phyloP scores from a whole-genome alignment of 2,113 vertebrate genomes.

The Equus quagga region DNA sequence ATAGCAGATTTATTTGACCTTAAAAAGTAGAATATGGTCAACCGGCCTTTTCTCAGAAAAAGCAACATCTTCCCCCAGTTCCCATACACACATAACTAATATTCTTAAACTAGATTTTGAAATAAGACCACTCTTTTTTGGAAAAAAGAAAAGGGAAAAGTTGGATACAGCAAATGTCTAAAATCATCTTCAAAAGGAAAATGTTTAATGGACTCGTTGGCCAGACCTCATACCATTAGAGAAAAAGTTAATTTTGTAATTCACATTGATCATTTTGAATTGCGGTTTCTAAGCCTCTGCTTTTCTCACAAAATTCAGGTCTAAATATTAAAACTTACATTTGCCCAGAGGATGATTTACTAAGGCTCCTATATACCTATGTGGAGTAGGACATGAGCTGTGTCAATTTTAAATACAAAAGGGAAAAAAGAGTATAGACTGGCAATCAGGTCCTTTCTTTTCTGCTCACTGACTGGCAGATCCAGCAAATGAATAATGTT shows the following conservation, averaged over 20 bases:
- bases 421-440: background rate
- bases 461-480: background rate
- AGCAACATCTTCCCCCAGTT: background rate
- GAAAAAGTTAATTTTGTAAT: slow-evolving; percentile 21
- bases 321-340: slow-evolving; percentile 32
- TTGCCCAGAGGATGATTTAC: background rate
- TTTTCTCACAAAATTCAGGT: slow-evolving; percentile 43
- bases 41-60: slow-evolving; percentile 9
- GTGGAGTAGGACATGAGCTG: background rate
- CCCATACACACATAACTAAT: background rate
- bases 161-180: background rate
- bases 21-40: background rate
- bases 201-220: background rate
- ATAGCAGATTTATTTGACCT: background rate
- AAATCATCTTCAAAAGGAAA: background rate
- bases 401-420: slow-evolving; percentile 61
- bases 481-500: slow-evolving; percentile 55
- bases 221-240: background rate
- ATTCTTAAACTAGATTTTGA: slow-evolving; percentile 6
- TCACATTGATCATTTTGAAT: slow-evolving; percentile 49
- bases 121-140: background rate
- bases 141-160: background rate
- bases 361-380: background rate
- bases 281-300: background rate
- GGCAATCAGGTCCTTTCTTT: background rate